Conservation (phyloP, 2,797 vertebrate species). For the Cyclura pinguis region DNA sequence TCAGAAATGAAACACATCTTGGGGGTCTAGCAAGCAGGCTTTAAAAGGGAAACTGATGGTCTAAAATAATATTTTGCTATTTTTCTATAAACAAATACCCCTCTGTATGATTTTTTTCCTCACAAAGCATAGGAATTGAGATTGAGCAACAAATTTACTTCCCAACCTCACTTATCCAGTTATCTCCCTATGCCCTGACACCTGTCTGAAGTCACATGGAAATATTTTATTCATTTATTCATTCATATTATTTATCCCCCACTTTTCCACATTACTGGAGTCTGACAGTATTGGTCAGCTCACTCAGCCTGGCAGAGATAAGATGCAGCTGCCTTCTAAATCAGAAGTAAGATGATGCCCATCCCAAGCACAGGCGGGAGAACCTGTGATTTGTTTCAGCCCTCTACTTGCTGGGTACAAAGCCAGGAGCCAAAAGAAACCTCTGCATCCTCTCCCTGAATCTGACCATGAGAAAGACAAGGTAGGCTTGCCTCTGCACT, state of each 20-base stretch:
- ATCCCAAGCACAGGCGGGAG: neutral
- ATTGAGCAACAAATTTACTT: neutral
- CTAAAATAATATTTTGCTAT: neutral
- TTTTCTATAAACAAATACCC: neutral
- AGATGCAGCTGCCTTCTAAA: neutral
- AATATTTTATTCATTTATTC: too few relatives aligned
- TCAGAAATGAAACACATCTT: neutral
- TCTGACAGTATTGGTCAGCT: too few relatives aligned
- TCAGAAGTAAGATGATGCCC: neutral
- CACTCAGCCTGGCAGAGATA: neutral
- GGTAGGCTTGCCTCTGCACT: neutral
- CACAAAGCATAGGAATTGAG: too few relatives aligned
- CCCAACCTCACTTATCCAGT: neutral
- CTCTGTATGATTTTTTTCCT: neutral
- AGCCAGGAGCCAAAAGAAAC: neutral
- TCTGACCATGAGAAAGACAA: neutral
- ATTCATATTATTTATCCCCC: too few relatives aligned
- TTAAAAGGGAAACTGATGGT: neutral
- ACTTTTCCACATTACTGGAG: too few relatives aligned
- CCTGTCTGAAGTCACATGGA: too few relatives aligned
- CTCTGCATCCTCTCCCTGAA: neutral
- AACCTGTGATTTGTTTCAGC: neutral
- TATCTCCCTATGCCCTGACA: neutral
- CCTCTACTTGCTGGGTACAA: neutral
- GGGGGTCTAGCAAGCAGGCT: neutral